phyloP scores from a whole-genome alignment of 2,113 vertebrate genomes.

The Petroica traversi region DNA sequence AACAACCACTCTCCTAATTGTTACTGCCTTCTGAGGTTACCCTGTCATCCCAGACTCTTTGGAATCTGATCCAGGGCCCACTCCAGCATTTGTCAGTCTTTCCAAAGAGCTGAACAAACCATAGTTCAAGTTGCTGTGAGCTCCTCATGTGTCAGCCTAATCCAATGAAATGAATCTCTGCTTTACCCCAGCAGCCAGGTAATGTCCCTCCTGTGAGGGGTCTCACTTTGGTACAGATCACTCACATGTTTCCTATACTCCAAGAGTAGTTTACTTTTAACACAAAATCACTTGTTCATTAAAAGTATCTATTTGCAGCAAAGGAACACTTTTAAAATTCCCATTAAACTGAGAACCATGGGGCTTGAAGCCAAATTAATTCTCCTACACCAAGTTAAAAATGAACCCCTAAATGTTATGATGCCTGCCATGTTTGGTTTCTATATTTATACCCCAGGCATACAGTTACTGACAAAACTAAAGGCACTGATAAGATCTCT shows the following conservation, averaged over 20 bases:
- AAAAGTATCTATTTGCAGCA: neutral
- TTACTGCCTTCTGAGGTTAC: neutral
- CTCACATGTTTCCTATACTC: neutral
- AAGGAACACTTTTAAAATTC: conserved; percentile 8
- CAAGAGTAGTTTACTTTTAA: neutral
- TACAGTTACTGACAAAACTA: conserved; percentile 9
- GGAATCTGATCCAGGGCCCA: neutral
- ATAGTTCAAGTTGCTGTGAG: neutral
- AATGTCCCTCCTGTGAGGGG: neutral
- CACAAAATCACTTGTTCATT: conserved; percentile 2
- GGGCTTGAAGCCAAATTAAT: conserved; percentile 28
- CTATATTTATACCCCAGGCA: conserved; percentile 6
- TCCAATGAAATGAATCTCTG: neutral
- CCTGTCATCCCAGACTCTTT: neutral
- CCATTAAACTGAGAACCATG: conserved; percentile 10
- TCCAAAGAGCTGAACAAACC: neutral
- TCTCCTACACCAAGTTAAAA: conserved; percentile 26
- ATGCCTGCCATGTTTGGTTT: neutral
- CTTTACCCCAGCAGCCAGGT: conserved; percentile 12
- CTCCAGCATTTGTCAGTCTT: neutral
- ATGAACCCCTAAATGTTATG: neutral
- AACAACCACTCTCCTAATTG: neutral
- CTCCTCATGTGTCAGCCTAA: neutral
- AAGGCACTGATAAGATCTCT: neutral
- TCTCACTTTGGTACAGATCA: neutral